Base-by-base conservation (phyloP, 2,113 vertebrate species). In the Morone saxatilis region DNA sequence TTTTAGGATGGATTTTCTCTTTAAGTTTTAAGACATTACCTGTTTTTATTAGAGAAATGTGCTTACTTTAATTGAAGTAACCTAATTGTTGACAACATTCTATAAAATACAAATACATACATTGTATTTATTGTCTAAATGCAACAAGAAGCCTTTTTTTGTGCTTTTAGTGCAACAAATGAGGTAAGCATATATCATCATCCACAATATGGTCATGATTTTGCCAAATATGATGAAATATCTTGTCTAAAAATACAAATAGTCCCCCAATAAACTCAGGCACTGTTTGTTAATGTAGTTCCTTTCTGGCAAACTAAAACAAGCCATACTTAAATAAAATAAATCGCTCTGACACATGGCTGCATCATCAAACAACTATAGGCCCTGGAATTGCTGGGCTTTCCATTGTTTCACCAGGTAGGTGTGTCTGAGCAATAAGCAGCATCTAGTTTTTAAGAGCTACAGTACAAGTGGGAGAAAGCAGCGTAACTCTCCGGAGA, bases 291-390 rank as follows among this genome's bases (percentile, higher is more conserved):
- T 71, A 51, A 68, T 69, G 62, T 6, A 22, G 22, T 61, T 45
- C 53, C 31, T 80, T 43, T 57, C 2, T 12, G 0, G 51, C 17
- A 3, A 54, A 76, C 25, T 71, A n/a, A 57, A 73, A 69, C 31
- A 53, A 71, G 20, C 11, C 50, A 20, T 7, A 61, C 25, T 73
- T 57, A 8, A 71, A 63, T 51, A 20, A 60, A 71, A 79, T 62
- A 74, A 81, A 85, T 76, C 0, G 0, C 43, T 36, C n/a, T 78
- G 86, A 86, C 54, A 65, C 41, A 51, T 20, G 48, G 47, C 62
- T 74, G 74, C 36, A 65, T 79, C 66, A 70, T 67, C 61, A 61
- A 82, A 82, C 70, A 88, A 51, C 59, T 38, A 31, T 31, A 31
- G 22, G 56, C 31, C 20, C 31, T 16, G 48, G 85, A 54, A 25